These are phyloP conservation scores for Uropetala carovei DNA, from an alignment of 2,888 invertebrate genomes.

Conservation along the genomic window DNA sequence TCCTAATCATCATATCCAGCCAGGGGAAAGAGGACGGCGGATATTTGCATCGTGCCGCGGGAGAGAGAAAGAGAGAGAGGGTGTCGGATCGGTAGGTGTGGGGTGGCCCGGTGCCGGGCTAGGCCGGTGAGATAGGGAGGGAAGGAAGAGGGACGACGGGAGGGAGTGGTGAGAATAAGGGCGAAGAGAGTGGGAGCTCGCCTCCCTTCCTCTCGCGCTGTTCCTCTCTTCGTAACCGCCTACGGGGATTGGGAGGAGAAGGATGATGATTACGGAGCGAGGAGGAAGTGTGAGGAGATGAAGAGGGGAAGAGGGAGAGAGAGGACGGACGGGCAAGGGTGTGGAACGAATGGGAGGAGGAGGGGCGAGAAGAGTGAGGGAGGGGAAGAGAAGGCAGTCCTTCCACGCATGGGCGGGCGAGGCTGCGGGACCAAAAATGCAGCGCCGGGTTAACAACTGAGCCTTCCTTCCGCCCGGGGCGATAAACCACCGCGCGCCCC, in stretches of 20 bases:
- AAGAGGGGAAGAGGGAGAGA: no score
- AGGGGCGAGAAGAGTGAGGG: no score
- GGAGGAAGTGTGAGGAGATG: not conserved
- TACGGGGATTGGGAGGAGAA: not conserved
- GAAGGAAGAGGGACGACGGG: not conserved
- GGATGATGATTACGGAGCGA: not conserved
- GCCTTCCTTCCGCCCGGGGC: constrained; percentile 43
- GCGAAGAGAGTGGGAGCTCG: not conserved
- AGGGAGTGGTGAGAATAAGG: not conserved
- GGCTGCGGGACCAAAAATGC: not conserved
- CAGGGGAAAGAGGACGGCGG: not conserved
- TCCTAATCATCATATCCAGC: constrained; percentile 11
- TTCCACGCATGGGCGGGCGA: not conserved
- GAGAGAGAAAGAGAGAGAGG: no score
- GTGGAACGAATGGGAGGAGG: not conserved
- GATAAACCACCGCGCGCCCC: constrained; percentile 38
- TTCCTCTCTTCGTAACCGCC: no score
- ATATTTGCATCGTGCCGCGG: no score
- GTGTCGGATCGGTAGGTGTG: not conserved
- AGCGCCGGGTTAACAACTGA: constrained; percentile 41
- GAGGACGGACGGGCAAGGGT: not conserved
- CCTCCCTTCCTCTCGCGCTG: no score
- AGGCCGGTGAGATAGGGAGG: not conserved
- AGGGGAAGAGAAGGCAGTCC: not conserved
- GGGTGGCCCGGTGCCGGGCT: not conserved